These are phyloP conservation scores for Sebastes umbrosus DNA, from an alignment of 2,797 vertebrate genomes.

Conservation along the genomic window DNA sequence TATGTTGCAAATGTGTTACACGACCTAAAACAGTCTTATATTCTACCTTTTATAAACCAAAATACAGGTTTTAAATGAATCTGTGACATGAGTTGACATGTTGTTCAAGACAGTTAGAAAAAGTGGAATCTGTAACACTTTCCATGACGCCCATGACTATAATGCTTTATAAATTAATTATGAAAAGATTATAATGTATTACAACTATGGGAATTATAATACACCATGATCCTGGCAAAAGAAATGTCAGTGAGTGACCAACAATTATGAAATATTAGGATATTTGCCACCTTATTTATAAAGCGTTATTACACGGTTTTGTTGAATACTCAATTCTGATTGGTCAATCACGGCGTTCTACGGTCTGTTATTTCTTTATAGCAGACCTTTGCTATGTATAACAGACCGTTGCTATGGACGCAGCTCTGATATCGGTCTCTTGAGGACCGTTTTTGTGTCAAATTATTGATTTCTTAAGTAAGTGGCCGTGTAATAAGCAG, in stretches of 20 bases:
- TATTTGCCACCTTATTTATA: background rate
- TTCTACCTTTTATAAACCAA: background rate
- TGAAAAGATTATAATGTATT: background rate
- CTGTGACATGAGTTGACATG: background rate
- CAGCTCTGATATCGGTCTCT: too few relatives aligned
- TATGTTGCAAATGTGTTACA: background rate
- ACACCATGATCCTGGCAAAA: background rate
- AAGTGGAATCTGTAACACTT: background rate
- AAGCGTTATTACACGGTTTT: too few relatives aligned
- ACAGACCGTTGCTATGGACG: too few relatives aligned
- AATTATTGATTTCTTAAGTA: too few relatives aligned
- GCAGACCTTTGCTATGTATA: too few relatives aligned
- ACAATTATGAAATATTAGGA: background rate
- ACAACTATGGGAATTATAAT: background rate
- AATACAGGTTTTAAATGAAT: background rate
- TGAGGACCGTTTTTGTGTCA: too few relatives aligned
- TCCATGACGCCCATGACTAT: background rate
- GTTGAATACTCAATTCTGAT: too few relatives aligned
- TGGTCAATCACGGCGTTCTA: too few relatives aligned
- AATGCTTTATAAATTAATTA: background rate
- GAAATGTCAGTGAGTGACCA: background rate
- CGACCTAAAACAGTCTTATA: background rate
- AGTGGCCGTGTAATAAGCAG: fast-evolving
- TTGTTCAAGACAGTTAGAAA: background rate
- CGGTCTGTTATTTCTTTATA: too few relatives aligned